Percentiles rank a stretch among this genome's conserved stretches.
Evolutionary conservation across 2,113 vertebrate species (phyloP).

Genomic region (Vidua macroura): DNA sequence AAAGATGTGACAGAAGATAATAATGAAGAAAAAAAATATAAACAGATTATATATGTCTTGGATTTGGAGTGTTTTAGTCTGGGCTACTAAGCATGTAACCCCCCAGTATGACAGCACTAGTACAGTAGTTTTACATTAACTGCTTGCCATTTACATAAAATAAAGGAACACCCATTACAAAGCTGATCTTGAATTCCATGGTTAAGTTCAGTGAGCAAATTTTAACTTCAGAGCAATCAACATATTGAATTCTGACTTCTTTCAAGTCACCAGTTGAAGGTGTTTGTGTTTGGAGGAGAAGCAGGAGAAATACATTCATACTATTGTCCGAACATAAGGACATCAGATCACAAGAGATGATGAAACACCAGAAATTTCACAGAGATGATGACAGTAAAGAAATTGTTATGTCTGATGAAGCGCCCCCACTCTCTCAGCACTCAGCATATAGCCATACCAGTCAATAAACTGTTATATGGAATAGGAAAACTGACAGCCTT

Average conservation of each 20-base stretch:
- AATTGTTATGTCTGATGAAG: neutral
- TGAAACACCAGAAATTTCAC: neutral
- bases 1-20: neutral
- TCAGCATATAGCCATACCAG: neutral
- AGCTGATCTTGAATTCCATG: neutral
- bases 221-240: neutral
- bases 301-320: neutral
- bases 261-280: neutral
- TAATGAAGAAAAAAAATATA: neutral
- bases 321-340: neutral
- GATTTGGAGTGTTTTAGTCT: neutral
- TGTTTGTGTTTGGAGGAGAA: neutral
- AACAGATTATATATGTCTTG: neutral
- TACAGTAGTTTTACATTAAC: neutral
- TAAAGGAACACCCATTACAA: neutral
- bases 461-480: neutral
- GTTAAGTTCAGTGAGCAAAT: neutral
- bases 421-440: neutral
- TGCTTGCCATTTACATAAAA: neutral
- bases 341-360: neutral
- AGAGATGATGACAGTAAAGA: neutral
- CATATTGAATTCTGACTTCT: neutral
- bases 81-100: neutral
- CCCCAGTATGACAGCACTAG: neutral
- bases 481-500: neutral